Conservation (phyloP, 1,140 invertebrate genomes). For the Plectus sambesii region DNA sequence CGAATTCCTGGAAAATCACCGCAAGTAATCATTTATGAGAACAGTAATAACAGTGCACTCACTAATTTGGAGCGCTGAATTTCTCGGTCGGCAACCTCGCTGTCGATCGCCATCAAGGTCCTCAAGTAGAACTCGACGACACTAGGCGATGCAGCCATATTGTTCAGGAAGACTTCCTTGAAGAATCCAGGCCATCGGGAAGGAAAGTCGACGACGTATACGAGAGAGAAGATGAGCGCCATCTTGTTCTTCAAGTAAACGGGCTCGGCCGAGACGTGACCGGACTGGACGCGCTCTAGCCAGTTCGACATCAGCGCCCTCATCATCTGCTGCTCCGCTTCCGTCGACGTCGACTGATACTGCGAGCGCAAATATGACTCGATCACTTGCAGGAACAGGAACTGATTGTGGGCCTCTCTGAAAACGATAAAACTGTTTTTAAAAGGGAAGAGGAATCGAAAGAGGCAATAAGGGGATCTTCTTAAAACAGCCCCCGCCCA, state of each 20-base stretch:
- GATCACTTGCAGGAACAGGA: slow-evolving; percentile 23
- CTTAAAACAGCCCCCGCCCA: neutral
- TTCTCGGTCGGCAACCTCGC: slow-evolving; percentile 25
- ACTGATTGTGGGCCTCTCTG: slow-evolving; percentile 21
- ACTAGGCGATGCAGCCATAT: slow-evolving; percentile 1
- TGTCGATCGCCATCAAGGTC: slow-evolving; percentile 22
- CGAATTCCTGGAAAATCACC: slow-evolving; percentile 10
- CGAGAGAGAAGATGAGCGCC: slow-evolving; percentile 25
- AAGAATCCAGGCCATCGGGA: slow-evolving; percentile 21
- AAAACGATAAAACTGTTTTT: neutral
- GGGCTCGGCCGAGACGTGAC: slow-evolving; percentile 4
- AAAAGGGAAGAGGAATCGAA: neutral
- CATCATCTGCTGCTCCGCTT: neutral
- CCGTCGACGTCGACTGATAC: slow-evolving; percentile 7
- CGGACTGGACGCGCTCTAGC: slow-evolving; percentile 8
- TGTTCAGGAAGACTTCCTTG: slow-evolving; percentile 16
- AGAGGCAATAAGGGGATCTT: neutral
- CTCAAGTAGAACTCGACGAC: slow-evolving; percentile 18
- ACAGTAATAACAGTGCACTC: neutral
- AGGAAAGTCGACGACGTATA: slow-evolving; percentile 25
- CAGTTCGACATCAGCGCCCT: slow-evolving; percentile 16
- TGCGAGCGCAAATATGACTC: slow-evolving; percentile 16
- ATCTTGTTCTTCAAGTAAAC: slow-evolving; percentile 21
- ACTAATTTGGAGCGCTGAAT: slow-evolving; percentile 17
- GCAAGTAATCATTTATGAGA: neutral